phyloP scores from a whole-genome alignment of 2,113 vertebrate species.

The Neodon shergylaensis region DNA sequence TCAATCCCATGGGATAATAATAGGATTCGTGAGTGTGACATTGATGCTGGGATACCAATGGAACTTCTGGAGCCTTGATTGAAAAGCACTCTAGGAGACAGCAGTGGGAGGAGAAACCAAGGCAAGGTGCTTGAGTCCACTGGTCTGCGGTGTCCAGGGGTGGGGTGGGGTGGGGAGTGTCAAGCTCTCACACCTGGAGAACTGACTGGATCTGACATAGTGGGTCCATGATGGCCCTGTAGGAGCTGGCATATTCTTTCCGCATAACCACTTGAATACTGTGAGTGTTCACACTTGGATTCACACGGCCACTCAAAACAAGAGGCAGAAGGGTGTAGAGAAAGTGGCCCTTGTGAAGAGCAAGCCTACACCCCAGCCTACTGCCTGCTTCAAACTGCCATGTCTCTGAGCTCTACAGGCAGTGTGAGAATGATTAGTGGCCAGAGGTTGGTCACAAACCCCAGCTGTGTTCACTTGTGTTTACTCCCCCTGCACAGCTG shows the following conservation, averaged over 20 bases:
- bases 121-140: not conserved
- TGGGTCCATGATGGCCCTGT: not conserved
- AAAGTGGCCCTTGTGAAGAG: not conserved
- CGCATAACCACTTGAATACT: not conserved
- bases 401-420: not conserved
- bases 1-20: too few relatives aligned
- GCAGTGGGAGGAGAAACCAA: not conserved
- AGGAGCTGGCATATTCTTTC: not conserved
- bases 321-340: not conserved
- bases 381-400: accelerated
- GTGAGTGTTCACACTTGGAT: not conserved
- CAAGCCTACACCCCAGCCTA: not conserved
- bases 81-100: not conserved
- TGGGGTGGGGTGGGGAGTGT: not conserved
- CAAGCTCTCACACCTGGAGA: not conserved
- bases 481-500: not conserved
- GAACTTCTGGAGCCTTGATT: constrained; percentile 28
- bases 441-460: not conserved
- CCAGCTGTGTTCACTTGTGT: not conserved
- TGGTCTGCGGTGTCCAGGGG: not conserved
- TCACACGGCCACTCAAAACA: constrained; percentile 1
- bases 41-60: too few relatives aligned
- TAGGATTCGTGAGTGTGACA: too few relatives aligned
- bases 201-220: not conserved
- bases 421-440: not conserved